A percentile compares a stretch with the other conserved stretches of the same genome.
Evolutionary conservation across 23 tunicate genomes (phyloP).

Genomic region (Botrylloides violaceus): DNA sequence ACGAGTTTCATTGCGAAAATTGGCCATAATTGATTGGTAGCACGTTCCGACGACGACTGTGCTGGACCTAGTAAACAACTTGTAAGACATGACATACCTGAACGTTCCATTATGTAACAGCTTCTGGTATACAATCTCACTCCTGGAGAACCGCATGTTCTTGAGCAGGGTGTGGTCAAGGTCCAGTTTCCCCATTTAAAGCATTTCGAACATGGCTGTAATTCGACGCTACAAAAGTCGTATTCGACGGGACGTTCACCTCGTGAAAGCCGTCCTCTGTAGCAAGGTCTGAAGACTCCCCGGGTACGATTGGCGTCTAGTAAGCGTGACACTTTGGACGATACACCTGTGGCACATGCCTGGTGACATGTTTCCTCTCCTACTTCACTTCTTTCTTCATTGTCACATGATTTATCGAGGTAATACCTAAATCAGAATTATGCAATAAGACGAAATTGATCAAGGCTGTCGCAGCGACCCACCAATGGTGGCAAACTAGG

Average conservation of each 20-base stretch:
- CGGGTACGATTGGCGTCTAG: conserved; percentile 11
- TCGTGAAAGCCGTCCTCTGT: conserved; percentile 18
- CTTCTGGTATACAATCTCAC: background rate
- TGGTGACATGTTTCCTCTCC: conserved; percentile 15
- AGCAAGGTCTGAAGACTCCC: conserved; percentile 6
- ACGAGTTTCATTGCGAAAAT: too few relatives aligned
- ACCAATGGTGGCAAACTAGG: too few relatives aligned
- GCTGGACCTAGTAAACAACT: too few relatives aligned
- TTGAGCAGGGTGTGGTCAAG: background rate
- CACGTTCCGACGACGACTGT: too few relatives aligned
- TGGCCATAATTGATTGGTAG: too few relatives aligned
- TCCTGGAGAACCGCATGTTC: conserved; percentile 8
- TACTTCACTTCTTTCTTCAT: background rate
- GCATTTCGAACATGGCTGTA: conserved; percentile 3
- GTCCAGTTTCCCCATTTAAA: conserved; percentile 26
- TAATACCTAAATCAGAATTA: background rate
- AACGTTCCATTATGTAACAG: background rate
- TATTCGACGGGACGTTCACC: background rate
- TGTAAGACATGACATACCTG: too few relatives aligned
- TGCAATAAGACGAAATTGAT: too few relatives aligned
- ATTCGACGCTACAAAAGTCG: conserved; percentile 14
- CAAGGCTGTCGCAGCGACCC: too few relatives aligned
- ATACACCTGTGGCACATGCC: background rate
- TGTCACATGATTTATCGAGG: conserved; percentile 7
- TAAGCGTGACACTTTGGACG: background rate